Evolutionary conservation across 2,888 invertebrate genomes (phyloP).

Genomic region (Sphecodes monilicornis): DNA sequence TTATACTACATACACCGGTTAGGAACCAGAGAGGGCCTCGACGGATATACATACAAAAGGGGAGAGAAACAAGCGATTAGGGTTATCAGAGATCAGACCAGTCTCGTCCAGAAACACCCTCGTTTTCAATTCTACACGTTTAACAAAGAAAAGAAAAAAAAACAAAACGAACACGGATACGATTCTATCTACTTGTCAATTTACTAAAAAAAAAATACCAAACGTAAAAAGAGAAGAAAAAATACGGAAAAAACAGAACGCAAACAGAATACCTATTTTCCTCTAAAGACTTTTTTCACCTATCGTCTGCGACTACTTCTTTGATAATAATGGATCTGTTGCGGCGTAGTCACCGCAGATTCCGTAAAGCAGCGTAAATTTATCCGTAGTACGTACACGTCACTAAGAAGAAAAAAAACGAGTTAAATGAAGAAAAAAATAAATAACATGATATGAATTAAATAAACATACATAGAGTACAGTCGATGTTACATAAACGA

Average conservation of each 20-base stretch:
- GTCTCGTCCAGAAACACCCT: constrained; percentile 28
- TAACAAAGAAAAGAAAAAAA: background rate
- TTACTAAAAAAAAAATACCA: constrained; percentile 67
- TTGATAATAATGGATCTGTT: constrained; percentile 53
- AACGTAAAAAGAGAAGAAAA: constrained; percentile 27
- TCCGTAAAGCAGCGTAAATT: constrained; percentile 59
- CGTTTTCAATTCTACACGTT: constrained; percentile 35
- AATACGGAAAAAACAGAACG: constrained; percentile 6
- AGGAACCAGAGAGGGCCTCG: constrained; percentile 31
- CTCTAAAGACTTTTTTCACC: constrained; percentile 82
- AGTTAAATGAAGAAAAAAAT: constrained; percentile 33
- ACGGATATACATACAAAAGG: background rate
- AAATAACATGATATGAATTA: constrained; percentile 5
- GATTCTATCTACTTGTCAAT: constrained; percentile 82
- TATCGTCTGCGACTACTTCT: constrained; percentile 57
- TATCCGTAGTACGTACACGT: constrained; percentile 61
- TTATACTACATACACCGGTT: constrained; percentile 16
- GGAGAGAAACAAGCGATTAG: background rate
- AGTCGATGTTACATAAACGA: constrained; percentile 72
- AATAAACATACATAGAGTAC: constrained; percentile 57
- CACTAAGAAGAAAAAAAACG: constrained; percentile 38
- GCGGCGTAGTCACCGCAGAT: constrained; percentile 56
- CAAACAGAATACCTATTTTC: constrained; percentile 74
- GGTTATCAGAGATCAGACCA: background rate
- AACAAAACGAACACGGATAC: constrained; percentile 39